These are phyloP conservation scores for Diaphora mendica DNA, from an alignment of 2,888 invertebrate species.

Conservation along the genomic window DNA sequence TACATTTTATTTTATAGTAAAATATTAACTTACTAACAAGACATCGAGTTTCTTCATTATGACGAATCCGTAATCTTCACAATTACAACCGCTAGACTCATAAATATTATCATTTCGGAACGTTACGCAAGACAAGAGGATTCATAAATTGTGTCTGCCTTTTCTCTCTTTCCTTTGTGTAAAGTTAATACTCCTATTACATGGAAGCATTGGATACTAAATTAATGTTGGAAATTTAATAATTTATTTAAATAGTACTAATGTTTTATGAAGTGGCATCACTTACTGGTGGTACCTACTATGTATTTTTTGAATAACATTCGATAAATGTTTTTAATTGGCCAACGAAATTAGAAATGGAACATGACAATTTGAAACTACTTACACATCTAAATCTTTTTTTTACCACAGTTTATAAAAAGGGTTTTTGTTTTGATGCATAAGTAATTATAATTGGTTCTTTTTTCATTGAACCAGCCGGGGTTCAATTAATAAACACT, in stretches of 20 bases:
- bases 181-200: slow-evolving; percentile 19
- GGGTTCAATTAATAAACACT: not conserved
- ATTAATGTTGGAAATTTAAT: not conserved
- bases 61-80: not conserved
- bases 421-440: not conserved
- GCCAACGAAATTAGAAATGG: no score
- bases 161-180: not conserved
- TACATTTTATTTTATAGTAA: not conserved
- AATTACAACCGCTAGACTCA: not conserved
- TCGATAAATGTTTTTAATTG: no score
- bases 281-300: no score
- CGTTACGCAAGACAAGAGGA: not conserved
- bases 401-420: not conserved
- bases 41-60: not conserved
- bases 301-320: no score
- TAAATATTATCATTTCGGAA: slow-evolving; percentile 1
- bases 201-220: slow-evolving; percentile 12
- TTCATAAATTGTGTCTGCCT: slow-evolving; percentile 1
- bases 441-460: not conserved
- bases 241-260: not conserved
- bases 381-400: not conserved
- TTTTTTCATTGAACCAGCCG: not conserved
- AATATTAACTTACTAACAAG: not conserved
- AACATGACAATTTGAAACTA: not conserved
- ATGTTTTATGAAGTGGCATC: no score